A percentile compares a stretch with the other conserved stretches of the same genome.
Evolutionary conservation across 2,113 vertebrate genomes (phyloP).

Genomic region (Phylloscopus trochiloides): DNA sequence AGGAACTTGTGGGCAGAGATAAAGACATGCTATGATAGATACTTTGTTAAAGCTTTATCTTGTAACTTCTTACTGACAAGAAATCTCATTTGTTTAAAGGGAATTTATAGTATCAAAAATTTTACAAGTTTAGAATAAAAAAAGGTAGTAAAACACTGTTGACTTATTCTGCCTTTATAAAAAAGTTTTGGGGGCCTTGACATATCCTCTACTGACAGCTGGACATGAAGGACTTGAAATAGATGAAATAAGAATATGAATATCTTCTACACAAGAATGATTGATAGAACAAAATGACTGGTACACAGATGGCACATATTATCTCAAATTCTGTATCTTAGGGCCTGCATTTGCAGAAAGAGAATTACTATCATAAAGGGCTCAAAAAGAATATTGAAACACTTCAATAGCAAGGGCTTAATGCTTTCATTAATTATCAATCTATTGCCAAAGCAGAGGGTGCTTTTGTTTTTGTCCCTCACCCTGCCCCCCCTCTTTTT

Average conservation of each 20-base stretch:
- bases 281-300: background rate
- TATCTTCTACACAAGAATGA: background rate
- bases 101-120: background rate
- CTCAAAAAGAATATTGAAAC: background rate
- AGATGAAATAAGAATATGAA: background rate
- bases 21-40: background rate
- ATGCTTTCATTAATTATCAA: background rate
- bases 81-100: background rate
- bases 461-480: background rate
- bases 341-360: background rate
- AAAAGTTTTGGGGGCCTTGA: background rate
- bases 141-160: background rate
- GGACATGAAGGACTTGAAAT: background rate
- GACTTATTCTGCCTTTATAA: background rate
- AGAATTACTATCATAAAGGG: background rate
- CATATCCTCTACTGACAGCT: background rate
- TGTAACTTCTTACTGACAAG: background rate
- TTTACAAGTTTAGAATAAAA: background rate
- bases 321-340: background rate
- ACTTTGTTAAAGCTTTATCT: background rate
- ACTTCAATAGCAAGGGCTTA: background rate
- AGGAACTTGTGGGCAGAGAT: background rate
- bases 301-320: background rate
- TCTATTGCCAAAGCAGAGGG: background rate
- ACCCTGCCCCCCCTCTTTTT: rapidly evolving